phyloP scores from a whole-genome alignment of 2,888 invertebrate species.

The Dinocampus coccinellae region DNA sequence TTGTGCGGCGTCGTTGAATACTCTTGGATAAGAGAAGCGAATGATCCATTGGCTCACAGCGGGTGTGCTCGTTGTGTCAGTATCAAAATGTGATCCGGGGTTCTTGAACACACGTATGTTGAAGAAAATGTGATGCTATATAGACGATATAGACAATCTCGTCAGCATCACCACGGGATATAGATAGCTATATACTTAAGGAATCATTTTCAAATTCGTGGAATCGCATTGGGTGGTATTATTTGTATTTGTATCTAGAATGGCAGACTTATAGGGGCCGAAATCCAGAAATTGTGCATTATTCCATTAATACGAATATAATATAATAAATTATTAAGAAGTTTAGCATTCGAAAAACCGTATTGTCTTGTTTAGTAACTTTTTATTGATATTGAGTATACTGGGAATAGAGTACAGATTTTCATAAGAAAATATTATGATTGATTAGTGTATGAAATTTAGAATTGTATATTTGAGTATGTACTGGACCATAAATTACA shows the following conservation, averaged over 20 bases:
- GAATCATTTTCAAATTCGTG: conserved; percentile 45
- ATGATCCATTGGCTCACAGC: conserved; percentile 27
- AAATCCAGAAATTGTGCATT: no score
- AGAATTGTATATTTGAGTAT: neutral
- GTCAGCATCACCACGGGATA: conserved; percentile 38
- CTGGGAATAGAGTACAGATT: no score
- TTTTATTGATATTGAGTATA: no score
- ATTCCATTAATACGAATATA: no score
- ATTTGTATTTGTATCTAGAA: no score
- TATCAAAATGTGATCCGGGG: conserved; percentile 40
- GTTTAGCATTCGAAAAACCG: no score
- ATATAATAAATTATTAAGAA: no score
- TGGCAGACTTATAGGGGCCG: no score
- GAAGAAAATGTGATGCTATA: conserved; percentile 30
- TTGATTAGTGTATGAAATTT: no score
- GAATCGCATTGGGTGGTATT: conserved; percentile 44
- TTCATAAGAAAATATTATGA: no score
- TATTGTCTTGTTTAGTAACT: no score
- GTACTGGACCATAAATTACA: neutral
- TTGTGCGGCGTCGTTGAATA: conserved; percentile 10
- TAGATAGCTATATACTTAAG: conserved; percentile 22
- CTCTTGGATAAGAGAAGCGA: conserved; percentile 8
- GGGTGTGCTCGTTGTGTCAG: conserved; percentile 30
- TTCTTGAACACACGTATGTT: conserved; percentile 25
- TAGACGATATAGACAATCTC: conserved; percentile 25